Evolutionary conservation across 1,140 invertebrate species (phyloP), one percentile per base, ranked within the genome.

Genomic region (Neoseiulus cucumeris): DNA sequence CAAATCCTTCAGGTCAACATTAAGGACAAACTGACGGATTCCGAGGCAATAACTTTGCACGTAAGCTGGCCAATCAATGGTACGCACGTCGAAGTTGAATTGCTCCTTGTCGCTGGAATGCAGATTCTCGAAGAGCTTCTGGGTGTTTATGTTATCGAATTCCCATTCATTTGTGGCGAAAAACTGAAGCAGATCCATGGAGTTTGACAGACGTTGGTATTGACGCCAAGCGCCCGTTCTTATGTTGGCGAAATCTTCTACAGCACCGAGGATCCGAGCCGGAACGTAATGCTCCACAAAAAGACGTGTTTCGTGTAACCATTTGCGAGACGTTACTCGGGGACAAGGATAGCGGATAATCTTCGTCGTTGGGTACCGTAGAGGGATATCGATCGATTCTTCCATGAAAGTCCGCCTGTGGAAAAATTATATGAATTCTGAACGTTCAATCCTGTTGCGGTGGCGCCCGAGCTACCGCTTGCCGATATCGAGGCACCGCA

Each of bases 151-250:
- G 68, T 89, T 89, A 25, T 75, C 71, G 71, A 92, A 93, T 4
- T 79, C 77, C 89, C 89, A 94, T 72, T 89, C 80, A 68, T 87
- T 82, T 0, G 79, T 82, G 0, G 87, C 80, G 70, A 91, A 95
- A 71, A 85, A 86, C 42, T 83, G 77, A 1, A 94, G 71, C 6
- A 85, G 86, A 7, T 76, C 76, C 30, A 85, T 85, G 0, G 87
- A 85, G 42, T 82, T 83, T 70, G 84, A 85, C 5, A 93, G 81
- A 68, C 85, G 84, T n/a, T 85, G 78, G 72, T 92, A 87, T n/a
- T 92, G 75, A 72, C 82, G 83, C 7, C 89, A 76, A 72, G 93
- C 89, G 87, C 89, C 87, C 0, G 87, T 86, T 72, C 81, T 80
- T 25, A 84, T 85, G 17, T 87, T 87, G n/a, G 77, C 75, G 0